Evolutionary conservation across 2,797 vertebrate species (phyloP).

Genomic region (Sorex maritimensis): DNA sequence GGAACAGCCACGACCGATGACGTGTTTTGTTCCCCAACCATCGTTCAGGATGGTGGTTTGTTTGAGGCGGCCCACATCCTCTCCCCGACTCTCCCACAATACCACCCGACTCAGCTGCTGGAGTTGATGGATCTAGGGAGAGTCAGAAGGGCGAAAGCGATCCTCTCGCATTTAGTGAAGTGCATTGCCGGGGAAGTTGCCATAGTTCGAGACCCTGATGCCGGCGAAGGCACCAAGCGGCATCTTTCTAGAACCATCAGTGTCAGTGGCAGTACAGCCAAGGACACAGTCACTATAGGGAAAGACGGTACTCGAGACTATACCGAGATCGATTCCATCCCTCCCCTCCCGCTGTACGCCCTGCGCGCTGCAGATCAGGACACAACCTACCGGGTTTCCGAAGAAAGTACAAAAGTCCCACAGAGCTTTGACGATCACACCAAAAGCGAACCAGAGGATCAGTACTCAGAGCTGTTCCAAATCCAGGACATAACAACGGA

Average conservation of each 20-base stretch:
- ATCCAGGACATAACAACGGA: constrained; percentile 95
- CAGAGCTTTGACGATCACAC: constrained; percentile 91
- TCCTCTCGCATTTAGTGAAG: constrained; percentile 98
- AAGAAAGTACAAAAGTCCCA: constrained; percentile 93
- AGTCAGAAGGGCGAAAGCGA: constrained; percentile 98
- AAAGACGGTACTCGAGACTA: constrained; percentile 98
- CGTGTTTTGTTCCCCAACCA: constrained; percentile 94
- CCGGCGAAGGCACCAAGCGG: constrained; percentile 95
- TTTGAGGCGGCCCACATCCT: constrained; percentile 98
- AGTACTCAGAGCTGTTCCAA: constrained; percentile 97
- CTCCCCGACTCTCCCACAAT: constrained; percentile 98
- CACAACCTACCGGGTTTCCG: constrained; percentile 94
- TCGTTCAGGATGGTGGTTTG: constrained; percentile 97
- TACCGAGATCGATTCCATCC: constrained; percentile 99
- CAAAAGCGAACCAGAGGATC: constrained; percentile 93
- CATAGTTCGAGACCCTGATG: constrained; percentile 96
- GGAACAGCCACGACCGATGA: constrained; percentile 94
- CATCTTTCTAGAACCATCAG: constrained; percentile 99
- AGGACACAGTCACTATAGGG: constrained; percentile 97
- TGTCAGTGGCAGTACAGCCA: constrained; percentile 98
- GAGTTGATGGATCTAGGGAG: constrained; percentile 99
- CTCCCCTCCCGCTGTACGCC: constrained; percentile 96
- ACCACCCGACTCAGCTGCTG: constrained; percentile 98
- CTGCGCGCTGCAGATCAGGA: constrained; percentile 97
- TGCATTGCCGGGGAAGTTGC: constrained; percentile 99